phyloP scores from a whole-genome alignment of 2,113 vertebrate species.

The Callocephalon fimbriatum region DNA sequence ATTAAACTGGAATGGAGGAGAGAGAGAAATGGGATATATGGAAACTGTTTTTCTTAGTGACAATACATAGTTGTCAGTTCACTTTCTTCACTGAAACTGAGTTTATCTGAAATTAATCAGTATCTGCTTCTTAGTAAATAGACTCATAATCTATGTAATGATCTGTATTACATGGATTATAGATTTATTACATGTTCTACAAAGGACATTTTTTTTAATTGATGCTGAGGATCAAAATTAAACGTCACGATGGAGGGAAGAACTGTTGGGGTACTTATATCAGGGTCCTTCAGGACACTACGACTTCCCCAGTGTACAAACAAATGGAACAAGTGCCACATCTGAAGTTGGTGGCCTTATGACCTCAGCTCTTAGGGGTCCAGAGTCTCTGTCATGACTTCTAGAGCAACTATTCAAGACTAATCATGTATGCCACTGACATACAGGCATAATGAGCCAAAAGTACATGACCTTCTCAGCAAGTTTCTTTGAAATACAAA shows the following conservation, averaged over 20 bases:
- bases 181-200: not conserved
- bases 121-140: not conserved
- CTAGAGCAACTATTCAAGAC: not conserved
- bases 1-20: not conserved
- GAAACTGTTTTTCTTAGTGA: not conserved
- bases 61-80: not conserved
- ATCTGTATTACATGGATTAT: not conserved
- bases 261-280: not conserved
- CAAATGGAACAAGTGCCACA: not conserved
- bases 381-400: not conserved
- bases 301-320: fast-evolving
- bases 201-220: not conserved
- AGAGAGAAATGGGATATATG: not conserved
- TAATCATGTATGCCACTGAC: not conserved
- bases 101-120: not conserved
- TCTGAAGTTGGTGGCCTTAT: not conserved
- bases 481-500: constrained; percentile 9
- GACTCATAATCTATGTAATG: not conserved
- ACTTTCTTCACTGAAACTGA: not conserved
- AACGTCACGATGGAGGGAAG: not conserved
- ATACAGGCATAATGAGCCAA: not conserved
- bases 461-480: not conserved
- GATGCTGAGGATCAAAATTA: not conserved
- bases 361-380: not conserved
- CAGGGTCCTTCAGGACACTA: not conserved